Evolutionary conservation across 1,140 invertebrate species (phyloP), one percentile per base, ranked within the genome.

Genomic region (Euura lappo): DNA sequence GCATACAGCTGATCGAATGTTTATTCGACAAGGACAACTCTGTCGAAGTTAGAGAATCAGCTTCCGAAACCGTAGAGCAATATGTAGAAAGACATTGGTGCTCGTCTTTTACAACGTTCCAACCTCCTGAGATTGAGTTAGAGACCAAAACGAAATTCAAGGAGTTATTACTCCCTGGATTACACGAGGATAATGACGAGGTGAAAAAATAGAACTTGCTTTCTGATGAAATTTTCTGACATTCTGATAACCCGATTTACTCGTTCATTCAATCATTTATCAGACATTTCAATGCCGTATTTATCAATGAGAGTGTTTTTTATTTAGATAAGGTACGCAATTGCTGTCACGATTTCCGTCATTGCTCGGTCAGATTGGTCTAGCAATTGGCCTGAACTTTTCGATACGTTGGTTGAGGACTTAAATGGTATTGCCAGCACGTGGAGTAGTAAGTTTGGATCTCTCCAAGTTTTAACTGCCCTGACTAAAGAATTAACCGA

Each of bases 361-460:
- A 94, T 95, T 75, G 94, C 94, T 0, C 90, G 92, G 74, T 94
- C 92, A 88, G 94, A 95, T 85, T 95, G 94, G 92, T 94, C 94
- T 0, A 93, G 94, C 75, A 86, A 91, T 71, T 95, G 94, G 94
- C 91, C 93, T 6, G 90, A 92, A 60, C 83, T 95, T 4, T 94
- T 95, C 78, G 90, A 93, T 73, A 90, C 94, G 68, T 88, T 95
- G 46, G 91, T 95, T 70, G 89, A 89, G 70, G 93, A 89, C 79
- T 83, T 91, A 45, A 89, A 88, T 6, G 88, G 88, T 90, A 74
- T 85, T 87, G 83, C 90, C 92, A 3, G 92, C 95, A 44, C 92
- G 95, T 86, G 94, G 94, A 65, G 92, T 93, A 6, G 94, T 95
- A 93, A 88, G 93, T 28, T 28, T 28, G 28, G 28, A 28, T 28